phyloP scores from a whole-genome alignment of 1,140 invertebrate genomes.

The Belonocnema kinseyi region DNA sequence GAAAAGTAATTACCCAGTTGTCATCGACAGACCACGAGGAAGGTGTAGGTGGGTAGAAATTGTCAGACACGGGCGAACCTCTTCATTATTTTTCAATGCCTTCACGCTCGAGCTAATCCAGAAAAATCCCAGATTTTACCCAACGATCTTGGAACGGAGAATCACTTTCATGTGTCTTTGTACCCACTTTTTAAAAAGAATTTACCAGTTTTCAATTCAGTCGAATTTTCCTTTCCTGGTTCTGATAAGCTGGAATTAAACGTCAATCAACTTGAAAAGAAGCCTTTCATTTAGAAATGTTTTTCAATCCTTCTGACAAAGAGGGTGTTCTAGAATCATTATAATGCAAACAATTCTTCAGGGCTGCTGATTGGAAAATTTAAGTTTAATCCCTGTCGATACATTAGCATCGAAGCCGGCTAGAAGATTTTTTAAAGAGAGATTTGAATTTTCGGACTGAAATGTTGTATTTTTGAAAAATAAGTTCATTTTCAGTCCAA shows the following conservation, averaged over 20 bases:
- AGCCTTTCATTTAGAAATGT: background rate
- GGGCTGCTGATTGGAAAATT: too few relatives aligned
- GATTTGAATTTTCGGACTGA: too few relatives aligned
- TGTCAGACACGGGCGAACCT: conserved; percentile 44
- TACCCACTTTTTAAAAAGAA: background rate
- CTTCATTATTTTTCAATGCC: conserved; percentile 63
- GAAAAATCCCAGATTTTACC: conserved; percentile 39
- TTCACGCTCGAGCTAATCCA: conserved; percentile 36
- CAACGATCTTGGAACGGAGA: conserved; percentile 32
- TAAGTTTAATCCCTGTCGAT: too few relatives aligned
- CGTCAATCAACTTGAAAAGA: conserved; percentile 20
- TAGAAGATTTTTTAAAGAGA: too few relatives aligned
- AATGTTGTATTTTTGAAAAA: too few relatives aligned
- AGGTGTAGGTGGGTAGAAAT: conserved; percentile 15
- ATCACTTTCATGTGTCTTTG: conserved; percentile 31
- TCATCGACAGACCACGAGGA: conserved; percentile 54
- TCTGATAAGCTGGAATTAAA: conserved; percentile 1
- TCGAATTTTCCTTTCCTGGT: background rate
- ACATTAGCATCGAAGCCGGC: too few relatives aligned
- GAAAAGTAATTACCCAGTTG: conserved; percentile 63
- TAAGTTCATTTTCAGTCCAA: too few relatives aligned
- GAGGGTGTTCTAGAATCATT: too few relatives aligned
- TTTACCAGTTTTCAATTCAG: background rate
- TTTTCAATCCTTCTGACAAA: too few relatives aligned
- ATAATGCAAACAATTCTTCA: too few relatives aligned